Evolutionary conservation across 2,888 invertebrate species (phyloP).

Genomic region (Oxyscelio sp.): DNA sequence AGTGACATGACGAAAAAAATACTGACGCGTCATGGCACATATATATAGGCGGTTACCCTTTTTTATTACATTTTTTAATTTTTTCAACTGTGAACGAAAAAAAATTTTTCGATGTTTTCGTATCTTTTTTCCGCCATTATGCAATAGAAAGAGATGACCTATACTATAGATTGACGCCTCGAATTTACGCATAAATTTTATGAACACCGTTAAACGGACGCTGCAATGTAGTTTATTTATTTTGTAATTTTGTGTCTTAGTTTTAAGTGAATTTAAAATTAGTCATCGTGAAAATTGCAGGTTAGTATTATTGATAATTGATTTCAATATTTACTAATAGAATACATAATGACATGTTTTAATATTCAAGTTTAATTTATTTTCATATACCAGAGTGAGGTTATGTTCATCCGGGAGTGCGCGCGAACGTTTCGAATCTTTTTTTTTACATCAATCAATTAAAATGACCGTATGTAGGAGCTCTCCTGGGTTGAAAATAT

Average conservation of each 20-base stretch:
- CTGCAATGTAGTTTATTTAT: constrained; percentile 4
- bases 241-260: constrained; percentile 3
- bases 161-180: constrained; percentile 1
- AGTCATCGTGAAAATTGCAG: background rate
- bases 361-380: constrained; percentile 3
- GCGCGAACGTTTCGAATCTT: too few species aligned
- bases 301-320: constrained; percentile 7
- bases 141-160: too few species aligned
- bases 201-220: constrained; percentile 9
- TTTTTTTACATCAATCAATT: too few species aligned
- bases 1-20: too few species aligned
- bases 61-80: constrained; percentile 10
- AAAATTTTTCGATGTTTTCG: too few species aligned
- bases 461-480: too few species aligned
- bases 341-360: background rate
- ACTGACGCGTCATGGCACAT: constrained; percentile 10
- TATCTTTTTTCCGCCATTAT: background rate
- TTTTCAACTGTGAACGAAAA: background rate
- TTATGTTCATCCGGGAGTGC: too few species aligned
- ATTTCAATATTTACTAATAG: background rate
- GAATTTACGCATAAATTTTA: background rate
- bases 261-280: constrained; percentile 3
- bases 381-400: background rate
- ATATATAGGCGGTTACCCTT: constrained; percentile 11
- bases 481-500: too few species aligned